Percentiles rank a stretch among this genome's conserved stretches.
Conservation (phyloP, 2,113 vertebrate species). For the Nesospiza acunhae region DNA sequence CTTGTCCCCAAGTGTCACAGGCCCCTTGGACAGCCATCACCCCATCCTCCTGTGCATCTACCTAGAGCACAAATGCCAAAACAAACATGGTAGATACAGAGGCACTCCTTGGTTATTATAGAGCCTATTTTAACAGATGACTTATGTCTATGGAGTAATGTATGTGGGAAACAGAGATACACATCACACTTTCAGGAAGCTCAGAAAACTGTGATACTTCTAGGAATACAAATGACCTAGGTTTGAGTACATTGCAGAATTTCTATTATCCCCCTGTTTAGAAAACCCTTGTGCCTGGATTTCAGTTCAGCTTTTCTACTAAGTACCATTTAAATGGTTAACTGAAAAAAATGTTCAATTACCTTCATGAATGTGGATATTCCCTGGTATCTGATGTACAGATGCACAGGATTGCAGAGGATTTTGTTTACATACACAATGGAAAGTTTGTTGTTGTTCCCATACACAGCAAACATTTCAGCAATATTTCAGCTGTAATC, state of each 20-base stretch:
- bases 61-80: neutral
- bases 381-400: neutral
- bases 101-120: neutral
- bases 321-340: neutral
- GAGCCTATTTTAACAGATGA: constrained; percentile 19
- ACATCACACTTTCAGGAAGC: constrained; percentile 24
- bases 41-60: neutral
- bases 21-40: neutral
- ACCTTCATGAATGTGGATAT: neutral
- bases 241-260: neutral
- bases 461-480: constrained; percentile 1
- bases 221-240: constrained; percentile 12
- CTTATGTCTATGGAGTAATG: neutral
- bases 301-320: neutral
- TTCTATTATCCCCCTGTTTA: neutral
- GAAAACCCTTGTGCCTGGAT: neutral
- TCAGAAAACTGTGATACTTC: constrained; percentile 38
- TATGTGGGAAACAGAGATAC: constrained; percentile 41
- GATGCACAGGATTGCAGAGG: neutral
- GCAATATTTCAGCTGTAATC: constrained; percentile 35
- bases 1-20: neutral
- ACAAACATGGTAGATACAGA: neutral
- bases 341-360: neutral
- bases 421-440: constrained; percentile 23
- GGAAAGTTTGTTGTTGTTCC: constrained; percentile 18